Base-by-base conservation (phyloP, 2,888 invertebrate species). In the Polydrusus pterygomalis region DNA sequence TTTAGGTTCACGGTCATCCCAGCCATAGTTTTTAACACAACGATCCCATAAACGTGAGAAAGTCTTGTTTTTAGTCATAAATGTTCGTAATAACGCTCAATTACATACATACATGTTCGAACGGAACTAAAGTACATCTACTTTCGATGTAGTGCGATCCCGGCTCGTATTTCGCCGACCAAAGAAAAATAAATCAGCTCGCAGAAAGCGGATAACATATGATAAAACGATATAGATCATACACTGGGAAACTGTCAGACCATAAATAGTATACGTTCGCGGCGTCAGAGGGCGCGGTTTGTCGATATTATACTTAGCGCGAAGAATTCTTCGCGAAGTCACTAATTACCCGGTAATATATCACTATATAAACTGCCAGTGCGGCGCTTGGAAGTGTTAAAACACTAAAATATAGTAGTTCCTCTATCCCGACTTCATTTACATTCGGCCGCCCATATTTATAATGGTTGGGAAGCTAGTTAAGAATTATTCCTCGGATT, bases 391-490 rank as follows among this genome's bases (percentile, higher is more conserved):
- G 80, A 85, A 86, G 87, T 87, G 87, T 86, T 87, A 86, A 86
- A 86, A 86, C 85, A 85, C 84, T 85, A 85, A 86, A 86, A 87
- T 87, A 87, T 87, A 87, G 86, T 86, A 86, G 86, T 86, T 86
- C 86, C 85, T 82, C 45, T 82, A 80, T 79, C 80, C 80, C 82
- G 80, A 73, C 82, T 83, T 85, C 84, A 85, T 85, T 85, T 85
- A 84, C 85, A 85, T 85, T 83, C 76, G 81, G 81, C 81, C 84
- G 83, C 84, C 83, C 83, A 83, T 84, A 84, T 84, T 84, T 86
- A 86, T 86, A 86, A 86, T 83, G 85, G 85, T 20, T 85, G 86
- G 86, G 67, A 13, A 67, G 11, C 45, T 17, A 45, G 64, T 49
- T 47, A 30, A 30, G 49, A 64, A 64, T 64, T 64, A 64, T 64